phyloP scores from a whole-genome alignment of 2,888 invertebrate genomes.

The Sinopyrophorus schimmeli region DNA sequence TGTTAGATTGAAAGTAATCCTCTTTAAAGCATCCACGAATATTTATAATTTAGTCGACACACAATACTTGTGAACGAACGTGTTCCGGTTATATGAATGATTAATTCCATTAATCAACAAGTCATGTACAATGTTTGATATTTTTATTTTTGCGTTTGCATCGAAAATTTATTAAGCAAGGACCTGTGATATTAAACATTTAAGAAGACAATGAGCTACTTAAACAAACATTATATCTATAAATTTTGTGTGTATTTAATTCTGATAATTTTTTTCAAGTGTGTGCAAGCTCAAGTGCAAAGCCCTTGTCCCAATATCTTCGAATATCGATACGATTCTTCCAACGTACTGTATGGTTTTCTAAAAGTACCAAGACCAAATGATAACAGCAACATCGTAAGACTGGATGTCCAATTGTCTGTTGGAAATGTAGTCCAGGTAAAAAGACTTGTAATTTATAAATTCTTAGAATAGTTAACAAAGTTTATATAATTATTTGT shows the following conservation, averaged over 20 bases:
- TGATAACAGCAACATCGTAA: constrained; percentile 30
- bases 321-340: constrained; percentile 54
- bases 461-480: too few relatives aligned
- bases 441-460: too few relatives aligned
- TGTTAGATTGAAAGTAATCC: background rate
- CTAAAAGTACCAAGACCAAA: constrained; percentile 50
- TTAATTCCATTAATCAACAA: too few relatives aligned
- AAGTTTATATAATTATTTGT: background rate
- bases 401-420: constrained; percentile 47
- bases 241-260: constrained; percentile 7
- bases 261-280: background rate
- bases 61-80: too few relatives aligned
- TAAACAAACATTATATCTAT: constrained; percentile 6
- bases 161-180: too few relatives aligned
- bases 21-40: background rate
- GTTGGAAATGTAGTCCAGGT: constrained; percentile 48
- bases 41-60: too few relatives aligned
- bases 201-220: constrained; percentile 3
- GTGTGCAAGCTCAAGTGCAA: background rate
- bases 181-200: background rate
- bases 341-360: constrained; percentile 53
- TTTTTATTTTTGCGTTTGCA: too few relatives aligned
- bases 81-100: too few relatives aligned
- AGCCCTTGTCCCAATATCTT: constrained; percentile 53
- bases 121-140: too few relatives aligned